phyloP scores from a whole-genome alignment of 2,113 vertebrate genomes.

The Tenebrosternarchus preto region DNA sequence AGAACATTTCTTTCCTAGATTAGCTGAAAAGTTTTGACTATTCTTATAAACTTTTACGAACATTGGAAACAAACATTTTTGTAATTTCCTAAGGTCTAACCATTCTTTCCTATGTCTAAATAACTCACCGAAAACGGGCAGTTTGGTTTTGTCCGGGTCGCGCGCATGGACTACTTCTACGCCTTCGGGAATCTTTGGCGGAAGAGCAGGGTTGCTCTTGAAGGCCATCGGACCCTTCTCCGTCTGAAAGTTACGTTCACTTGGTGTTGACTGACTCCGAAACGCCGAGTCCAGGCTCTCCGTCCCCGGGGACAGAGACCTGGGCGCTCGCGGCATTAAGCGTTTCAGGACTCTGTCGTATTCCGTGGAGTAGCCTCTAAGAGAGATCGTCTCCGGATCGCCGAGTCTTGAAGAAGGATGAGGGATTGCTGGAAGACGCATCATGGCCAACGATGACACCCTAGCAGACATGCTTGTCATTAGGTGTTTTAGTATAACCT shows the following conservation, averaged over 20 bases:
- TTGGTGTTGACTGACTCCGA: slow-evolving; percentile 37
- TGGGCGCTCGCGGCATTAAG: neutral
- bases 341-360: neutral
- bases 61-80: too few species aligned
- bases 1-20: too few species aligned
- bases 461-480: slow-evolving; percentile 27
- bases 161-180: too few species aligned
- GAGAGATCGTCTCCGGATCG: slow-evolving; percentile 51
- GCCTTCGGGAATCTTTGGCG: too few species aligned
- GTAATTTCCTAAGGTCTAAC: too few species aligned
- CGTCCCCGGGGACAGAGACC: slow-evolving; percentile 23
- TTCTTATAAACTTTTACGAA: too few species aligned
- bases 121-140: too few species aligned
- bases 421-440: slow-evolving; percentile 56
- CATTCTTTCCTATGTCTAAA: too few species aligned
- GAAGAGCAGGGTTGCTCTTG: neutral
- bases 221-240: slow-evolving; percentile 11
- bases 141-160: too few species aligned
- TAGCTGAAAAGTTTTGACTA: too few species aligned
- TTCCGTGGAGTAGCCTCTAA: slow-evolving; percentile 50
- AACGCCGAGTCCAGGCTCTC: slow-evolving; percentile 28
- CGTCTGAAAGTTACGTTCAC: slow-evolving; percentile 2
- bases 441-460: slow-evolving; percentile 34
- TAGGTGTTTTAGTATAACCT: neutral
- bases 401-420: slow-evolving; percentile 54